Conservation (phyloP, 2,113 vertebrate genomes). For the Gobio gobio region DNA sequence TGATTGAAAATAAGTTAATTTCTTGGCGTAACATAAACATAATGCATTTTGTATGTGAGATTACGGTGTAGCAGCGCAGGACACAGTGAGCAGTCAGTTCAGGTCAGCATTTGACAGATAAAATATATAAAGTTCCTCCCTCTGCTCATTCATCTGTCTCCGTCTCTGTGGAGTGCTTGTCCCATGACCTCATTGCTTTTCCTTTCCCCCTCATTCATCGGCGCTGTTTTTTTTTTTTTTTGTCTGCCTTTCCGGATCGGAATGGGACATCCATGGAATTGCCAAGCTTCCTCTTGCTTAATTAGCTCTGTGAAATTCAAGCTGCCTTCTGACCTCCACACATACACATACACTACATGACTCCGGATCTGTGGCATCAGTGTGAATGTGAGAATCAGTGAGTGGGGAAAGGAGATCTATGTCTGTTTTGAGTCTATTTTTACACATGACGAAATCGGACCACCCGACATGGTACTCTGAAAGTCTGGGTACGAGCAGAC, state of each 20-base stretch:
- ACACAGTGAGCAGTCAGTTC: background rate
- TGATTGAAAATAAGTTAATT: background rate
- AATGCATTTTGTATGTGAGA: background rate
- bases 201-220: conserved; percentile 55
- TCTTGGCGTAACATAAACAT: background rate
- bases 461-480: background rate
- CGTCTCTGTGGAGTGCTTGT: conserved; percentile 36
- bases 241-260: conserved; percentile 19
- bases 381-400: conserved; percentile 29
- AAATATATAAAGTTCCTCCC: background rate
- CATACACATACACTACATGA: conserved; percentile 48
- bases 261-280: conserved; percentile 45
- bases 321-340: conserved; percentile 43
- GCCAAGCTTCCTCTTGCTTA: conserved; percentile 54
- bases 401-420: conserved; percentile 24
- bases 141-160: background rate
- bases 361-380: conserved; percentile 51
- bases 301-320: conserved; percentile 58
- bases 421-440: conserved; percentile 46
- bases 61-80: background rate
- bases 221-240: background rate
- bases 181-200: conserved; percentile 76
- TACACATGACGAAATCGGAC: conserved; percentile 34
- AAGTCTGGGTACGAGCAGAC: background rate
- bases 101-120: background rate